Evolutionary conservation across 2,888 invertebrate species (phyloP).

Genomic region (Amphipoea oculea): DNA sequence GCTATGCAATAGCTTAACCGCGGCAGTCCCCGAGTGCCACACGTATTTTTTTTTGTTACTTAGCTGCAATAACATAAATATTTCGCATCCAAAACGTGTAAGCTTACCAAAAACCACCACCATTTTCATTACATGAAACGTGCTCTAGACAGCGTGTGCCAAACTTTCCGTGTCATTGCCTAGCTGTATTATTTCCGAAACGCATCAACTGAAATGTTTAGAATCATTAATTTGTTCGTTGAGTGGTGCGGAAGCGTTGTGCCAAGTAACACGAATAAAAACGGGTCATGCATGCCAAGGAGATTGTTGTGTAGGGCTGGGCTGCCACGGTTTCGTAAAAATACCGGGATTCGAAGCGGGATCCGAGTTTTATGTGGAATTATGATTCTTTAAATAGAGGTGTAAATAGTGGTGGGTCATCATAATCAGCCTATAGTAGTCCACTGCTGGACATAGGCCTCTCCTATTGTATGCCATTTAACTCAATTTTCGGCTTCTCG

Average conservation of each 20-base stretch:
- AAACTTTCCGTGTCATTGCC: conserved; percentile 30
- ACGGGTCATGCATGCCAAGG: conserved; percentile 61
- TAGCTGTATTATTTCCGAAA: conserved; percentile 49
- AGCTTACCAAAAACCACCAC: background rate
- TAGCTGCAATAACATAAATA: background rate
- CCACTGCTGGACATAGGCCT: too few species aligned
- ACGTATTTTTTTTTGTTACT: background rate
- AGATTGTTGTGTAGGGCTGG: conserved; percentile 44
- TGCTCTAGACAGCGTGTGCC: background rate
- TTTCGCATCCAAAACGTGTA: background rate
- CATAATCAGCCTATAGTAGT: too few species aligned
- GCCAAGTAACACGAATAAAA: conserved; percentile 64
- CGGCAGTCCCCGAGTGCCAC: too few species aligned
- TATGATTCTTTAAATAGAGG: background rate
- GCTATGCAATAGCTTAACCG: too few species aligned
- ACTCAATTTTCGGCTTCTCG: too few species aligned
- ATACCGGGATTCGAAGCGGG: conserved; percentile 31
- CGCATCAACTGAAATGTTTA: conserved; percentile 47
- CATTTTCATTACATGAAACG: conserved; percentile 17
- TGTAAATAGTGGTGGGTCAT: background rate
- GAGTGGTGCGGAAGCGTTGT: conserved; percentile 41
- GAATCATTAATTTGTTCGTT: conserved; percentile 54
- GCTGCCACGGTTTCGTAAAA: conserved; percentile 9
- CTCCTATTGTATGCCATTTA: too few species aligned
- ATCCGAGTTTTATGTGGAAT: background rate